Evolutionary conservation across 2,113 vertebrate species (phyloP).

Genomic region (Potamarius usumacintae): DNA sequence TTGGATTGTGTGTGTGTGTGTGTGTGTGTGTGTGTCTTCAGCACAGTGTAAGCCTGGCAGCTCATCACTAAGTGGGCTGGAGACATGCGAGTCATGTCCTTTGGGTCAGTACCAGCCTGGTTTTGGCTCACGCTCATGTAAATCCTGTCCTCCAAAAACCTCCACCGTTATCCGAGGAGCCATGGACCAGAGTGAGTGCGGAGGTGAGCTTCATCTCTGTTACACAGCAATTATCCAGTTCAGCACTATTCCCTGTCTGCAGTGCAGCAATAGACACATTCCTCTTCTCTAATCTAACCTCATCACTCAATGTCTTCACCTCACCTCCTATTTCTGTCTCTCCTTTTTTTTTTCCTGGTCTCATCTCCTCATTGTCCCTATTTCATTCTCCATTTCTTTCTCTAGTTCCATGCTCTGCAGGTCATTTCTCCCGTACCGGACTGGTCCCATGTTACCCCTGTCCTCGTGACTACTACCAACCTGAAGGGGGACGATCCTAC

Average conservation of each 20-base stretch:
- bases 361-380: background rate
- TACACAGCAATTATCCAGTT: background rate
- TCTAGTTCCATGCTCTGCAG: conserved; percentile 87
- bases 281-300: conserved; percentile 2
- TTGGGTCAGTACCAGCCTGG: conserved; percentile 86
- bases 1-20: conserved; percentile 15
- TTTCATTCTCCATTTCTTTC: background rate
- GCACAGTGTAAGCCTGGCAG: conserved; percentile 93
- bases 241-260: background rate
- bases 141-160: conserved; percentile 81
- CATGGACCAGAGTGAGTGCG: conserved; percentile 83
- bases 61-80: conserved; percentile 88
- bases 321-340: conserved; percentile 9
- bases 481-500: conserved; percentile 88
- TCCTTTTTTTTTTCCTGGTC: background rate
- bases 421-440: conserved; percentile 94
- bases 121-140: conserved; percentile 81
- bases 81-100: conserved; percentile 94
- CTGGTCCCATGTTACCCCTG: conserved; percentile 91
- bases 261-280: conserved; percentile 9
- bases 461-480: conserved; percentile 95
- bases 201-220: conserved; percentile 76
- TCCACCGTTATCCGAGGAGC: conserved; percentile 92
- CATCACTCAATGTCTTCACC: background rate
- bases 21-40: conserved; percentile 60